Conservation (phyloP, 2,888 invertebrate species). For the Frankliniella fusca region DNA sequence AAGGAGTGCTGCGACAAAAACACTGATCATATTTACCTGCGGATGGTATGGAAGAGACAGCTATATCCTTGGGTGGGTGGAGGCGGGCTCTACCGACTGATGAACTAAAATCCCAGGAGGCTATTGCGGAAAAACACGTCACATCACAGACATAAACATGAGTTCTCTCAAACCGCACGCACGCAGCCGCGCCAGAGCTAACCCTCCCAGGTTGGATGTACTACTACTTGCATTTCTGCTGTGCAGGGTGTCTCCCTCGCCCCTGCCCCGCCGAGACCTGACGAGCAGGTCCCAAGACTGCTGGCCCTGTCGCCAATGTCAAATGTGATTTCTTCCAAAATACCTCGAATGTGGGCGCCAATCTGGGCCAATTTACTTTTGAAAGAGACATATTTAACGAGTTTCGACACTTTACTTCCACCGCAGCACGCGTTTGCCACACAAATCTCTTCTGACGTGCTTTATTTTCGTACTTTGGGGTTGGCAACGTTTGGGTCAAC, state of each 20-base stretch:
- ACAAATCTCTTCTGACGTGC: no score
- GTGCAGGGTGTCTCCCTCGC: not conserved
- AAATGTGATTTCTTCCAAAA: no score
- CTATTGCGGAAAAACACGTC: not conserved
- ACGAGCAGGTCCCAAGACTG: not conserved
- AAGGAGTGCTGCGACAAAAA: not conserved
- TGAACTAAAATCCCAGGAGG: not conserved
- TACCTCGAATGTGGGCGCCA: no score
- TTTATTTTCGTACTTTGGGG: no score
- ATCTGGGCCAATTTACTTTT: not conserved
- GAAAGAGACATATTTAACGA: no score
- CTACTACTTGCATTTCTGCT: constrained; percentile 7
- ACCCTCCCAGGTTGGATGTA: constrained; percentile 20
- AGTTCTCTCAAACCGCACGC: not conserved
- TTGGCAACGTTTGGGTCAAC: not conserved
- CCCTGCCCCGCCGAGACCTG: not conserved
- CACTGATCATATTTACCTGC: not conserved
- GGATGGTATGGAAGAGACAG: not conserved
- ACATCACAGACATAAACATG: not conserved
- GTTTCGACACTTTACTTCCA: not conserved
- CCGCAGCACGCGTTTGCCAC: no score
- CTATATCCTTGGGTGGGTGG: not conserved
- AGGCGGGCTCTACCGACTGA: not conserved
- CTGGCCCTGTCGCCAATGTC: not conserved
- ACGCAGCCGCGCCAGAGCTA: not conserved